Base-by-base conservation (phyloP, 2,888 invertebrate genomes). In the Ornithoptera priamus region DNA sequence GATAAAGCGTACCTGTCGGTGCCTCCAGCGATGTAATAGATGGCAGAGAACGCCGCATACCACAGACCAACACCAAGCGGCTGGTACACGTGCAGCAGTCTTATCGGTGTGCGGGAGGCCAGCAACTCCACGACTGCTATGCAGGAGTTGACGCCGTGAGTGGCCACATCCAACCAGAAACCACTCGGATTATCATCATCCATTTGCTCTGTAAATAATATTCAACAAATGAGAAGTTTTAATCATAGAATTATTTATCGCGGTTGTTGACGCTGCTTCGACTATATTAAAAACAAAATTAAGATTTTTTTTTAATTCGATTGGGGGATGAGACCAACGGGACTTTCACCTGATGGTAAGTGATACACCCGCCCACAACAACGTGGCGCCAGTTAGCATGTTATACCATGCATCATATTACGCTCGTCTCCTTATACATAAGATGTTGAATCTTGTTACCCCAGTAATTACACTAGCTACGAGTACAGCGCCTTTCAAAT, bases 11-110 rank as follows among this genome's bases (percentile, higher is more conserved):
- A 94, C 93, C 93, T 93, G 81, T 96, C 95, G n/a, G 94, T 94
- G n/a, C 97, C 97, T 5, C 96, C 97, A 39, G 95, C 94, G 24
- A 92, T 83, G 82, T 94, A 96, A 86, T 96, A 97, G 65, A 97
- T 90, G 53, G 93, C 89, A 61, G 94, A 94, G 85, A 97, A 97
- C 72, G 94, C 84, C 5, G 95, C 93, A 84, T 97, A 97, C 77
- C 93, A 88, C 61, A 94, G 78, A 15, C 95, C 95, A 76, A 96
- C 90, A 17, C 94, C 88, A 24, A 95, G 89, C 6, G 96, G 95
- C 90, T 95, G 96, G 90, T 94, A 94, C 70, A 94, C 86, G 76
- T 93, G 93, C 15, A 87, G 73, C 36, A 84, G 70, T 0, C 94
- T 93, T 50, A 88, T 79, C 0, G 92, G 97, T 75, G 96, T 95